Evolutionary conservation across 2,888 invertebrate genomes (phyloP).

Genomic region (Acleris emargana): DNA sequence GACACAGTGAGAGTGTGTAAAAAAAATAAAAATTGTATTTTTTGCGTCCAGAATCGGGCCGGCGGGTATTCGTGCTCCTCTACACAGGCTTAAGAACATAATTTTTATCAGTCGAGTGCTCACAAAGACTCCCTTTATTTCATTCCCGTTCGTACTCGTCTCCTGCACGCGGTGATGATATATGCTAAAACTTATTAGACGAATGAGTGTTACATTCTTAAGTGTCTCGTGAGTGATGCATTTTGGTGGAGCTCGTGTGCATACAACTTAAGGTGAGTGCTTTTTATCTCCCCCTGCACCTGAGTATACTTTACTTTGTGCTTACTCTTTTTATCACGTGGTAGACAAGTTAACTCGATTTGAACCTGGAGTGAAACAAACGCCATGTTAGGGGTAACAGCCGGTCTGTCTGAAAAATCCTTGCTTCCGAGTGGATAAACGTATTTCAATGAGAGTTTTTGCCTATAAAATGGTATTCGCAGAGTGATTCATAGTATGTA

Average conservation of each 20-base stretch:
- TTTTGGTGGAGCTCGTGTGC: slow-evolving; percentile 25
- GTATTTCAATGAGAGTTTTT: neutral
- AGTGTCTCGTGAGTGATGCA: slow-evolving; percentile 27
- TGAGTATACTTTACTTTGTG: slow-evolving; percentile 16
- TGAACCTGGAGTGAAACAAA: neutral
- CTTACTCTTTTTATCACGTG: slow-evolving; percentile 1
- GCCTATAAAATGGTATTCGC: neutral
- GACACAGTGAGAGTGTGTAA: too few relatives aligned
- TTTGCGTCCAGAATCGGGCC: slow-evolving; percentile 20
- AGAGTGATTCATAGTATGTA: neutral
- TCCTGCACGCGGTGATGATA: slow-evolving; percentile 53
- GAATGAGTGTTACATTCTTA: slow-evolving; percentile 19
- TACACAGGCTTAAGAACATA: slow-evolving; percentile 65
- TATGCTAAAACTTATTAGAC: slow-evolving; percentile 35
- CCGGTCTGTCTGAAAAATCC: neutral
- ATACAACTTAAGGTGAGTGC: slow-evolving; percentile 30
- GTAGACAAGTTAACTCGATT: neutral
- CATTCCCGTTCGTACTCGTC: slow-evolving; percentile 45
- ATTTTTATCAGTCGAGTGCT: slow-evolving; percentile 67
- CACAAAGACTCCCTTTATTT: slow-evolving; percentile 61
- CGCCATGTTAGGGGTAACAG: neutral
- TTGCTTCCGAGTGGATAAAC: neutral
- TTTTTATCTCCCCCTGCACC: slow-evolving; percentile 22
- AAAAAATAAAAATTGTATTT: too few relatives aligned
- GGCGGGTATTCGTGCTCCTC: slow-evolving; percentile 17